Evolutionary conservation across 2,113 vertebrate species (phyloP).

Genomic region (Heterochromis multidens): DNA sequence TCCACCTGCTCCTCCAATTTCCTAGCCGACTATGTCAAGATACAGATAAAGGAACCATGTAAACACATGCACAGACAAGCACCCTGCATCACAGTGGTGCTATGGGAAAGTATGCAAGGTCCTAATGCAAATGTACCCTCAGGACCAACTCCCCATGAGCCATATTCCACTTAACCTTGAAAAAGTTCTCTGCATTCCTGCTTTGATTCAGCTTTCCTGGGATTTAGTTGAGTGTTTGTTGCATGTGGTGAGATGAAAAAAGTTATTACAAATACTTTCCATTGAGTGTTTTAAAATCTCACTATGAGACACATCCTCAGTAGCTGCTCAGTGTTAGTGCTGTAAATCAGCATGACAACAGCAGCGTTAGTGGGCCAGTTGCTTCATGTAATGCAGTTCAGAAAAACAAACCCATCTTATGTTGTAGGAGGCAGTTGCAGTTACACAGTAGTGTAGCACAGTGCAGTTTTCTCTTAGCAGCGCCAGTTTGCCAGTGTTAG

Average conservation of each 20-base stretch:
- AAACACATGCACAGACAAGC: not conserved
- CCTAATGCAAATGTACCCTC: slow-evolving; percentile 1
- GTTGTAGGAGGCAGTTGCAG: not conserved
- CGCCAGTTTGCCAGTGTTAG: not conserved
- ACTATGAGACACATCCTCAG: not conserved
- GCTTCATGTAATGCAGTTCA: not conserved
- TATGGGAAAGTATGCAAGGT: slow-evolving; percentile 42
- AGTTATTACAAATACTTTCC: not conserved
- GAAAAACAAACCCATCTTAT: not conserved
- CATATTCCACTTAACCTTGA: slow-evolving; percentile 8
- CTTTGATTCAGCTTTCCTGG: not conserved
- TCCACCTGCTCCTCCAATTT: slow-evolving; percentile 72
- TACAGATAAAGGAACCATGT: slow-evolving; percentile 8
- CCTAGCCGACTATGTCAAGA: slow-evolving; percentile 2
- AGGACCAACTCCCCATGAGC: slow-evolving; percentile 34
- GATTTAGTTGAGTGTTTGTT: not conserved
- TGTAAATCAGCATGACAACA: not conserved
- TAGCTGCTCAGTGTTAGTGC: no score
- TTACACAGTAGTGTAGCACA: not conserved
- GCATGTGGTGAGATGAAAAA: not conserved
- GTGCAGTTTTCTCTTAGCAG: not conserved
- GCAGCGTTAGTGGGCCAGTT: not conserved
- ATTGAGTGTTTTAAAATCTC: not conserved
- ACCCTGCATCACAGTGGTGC: slow-evolving; percentile 18
- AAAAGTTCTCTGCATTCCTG: not conserved